Percentiles rank a stretch among this genome's conserved stretches.
These are phyloP conservation scores for Equus przewalskii DNA, from an alignment of 2,113 vertebrate genomes.

Conservation along the genomic window DNA sequence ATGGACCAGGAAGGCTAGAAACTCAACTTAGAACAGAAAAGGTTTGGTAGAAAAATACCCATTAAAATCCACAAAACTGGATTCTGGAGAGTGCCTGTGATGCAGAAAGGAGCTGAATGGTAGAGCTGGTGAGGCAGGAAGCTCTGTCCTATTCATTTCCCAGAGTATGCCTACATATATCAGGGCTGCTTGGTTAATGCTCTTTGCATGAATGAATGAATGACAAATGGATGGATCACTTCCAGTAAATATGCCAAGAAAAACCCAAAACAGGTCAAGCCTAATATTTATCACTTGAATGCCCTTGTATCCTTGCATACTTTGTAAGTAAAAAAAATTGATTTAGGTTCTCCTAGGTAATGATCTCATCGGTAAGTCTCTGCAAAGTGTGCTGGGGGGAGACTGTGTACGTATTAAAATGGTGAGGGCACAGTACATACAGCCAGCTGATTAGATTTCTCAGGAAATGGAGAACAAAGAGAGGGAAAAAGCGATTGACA, in stretches of 20 bases:
- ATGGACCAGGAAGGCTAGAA: neutral
- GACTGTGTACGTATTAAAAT: neutral
- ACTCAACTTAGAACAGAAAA: neutral
- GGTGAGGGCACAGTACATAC: accelerated
- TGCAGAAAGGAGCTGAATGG: accelerated
- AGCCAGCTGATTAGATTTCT: neutral
- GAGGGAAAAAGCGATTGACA: neutral
- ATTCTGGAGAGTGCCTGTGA: neutral
- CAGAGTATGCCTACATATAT: accelerated
- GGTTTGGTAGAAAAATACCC: neutral
- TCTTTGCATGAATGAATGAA: neutral
- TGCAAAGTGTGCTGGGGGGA: no score
- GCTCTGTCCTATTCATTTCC: accelerated
- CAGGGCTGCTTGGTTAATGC: neutral
- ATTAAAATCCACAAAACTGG: neutral
- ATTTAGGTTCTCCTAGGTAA: neutral
- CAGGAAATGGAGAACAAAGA: neutral
- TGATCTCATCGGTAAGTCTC: neutral
- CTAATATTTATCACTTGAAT: neutral
- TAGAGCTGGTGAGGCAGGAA: accelerated
- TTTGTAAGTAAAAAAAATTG: neutral
- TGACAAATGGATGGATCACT: neutral
- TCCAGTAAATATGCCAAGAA: neutral
- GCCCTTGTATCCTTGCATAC: neutral
- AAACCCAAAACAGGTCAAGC: no score